These are phyloP conservation scores for Tapirus indicus DNA, from an alignment of 2,797 vertebrate species.

Conservation along the genomic window DNA sequence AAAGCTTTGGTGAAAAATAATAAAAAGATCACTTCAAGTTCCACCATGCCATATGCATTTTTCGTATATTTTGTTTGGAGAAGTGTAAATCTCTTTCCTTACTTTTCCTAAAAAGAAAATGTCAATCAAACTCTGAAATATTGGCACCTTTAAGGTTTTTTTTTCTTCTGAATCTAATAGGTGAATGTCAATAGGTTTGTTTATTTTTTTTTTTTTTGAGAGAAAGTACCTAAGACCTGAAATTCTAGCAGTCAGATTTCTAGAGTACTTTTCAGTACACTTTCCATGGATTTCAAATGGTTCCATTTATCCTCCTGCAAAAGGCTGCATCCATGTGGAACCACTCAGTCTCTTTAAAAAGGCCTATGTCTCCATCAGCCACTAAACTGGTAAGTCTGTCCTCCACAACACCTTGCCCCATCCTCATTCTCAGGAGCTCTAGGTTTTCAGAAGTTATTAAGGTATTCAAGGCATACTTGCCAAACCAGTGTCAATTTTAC, in stretches of 20 bases:
- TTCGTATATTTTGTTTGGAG: constrained; percentile 42
- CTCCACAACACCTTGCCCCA: background rate
- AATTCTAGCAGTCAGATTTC: background rate
- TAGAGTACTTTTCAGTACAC: background rate
- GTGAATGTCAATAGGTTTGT: background rate
- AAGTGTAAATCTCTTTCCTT: background rate
- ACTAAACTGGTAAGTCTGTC: background rate
- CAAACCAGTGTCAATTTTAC: background rate
- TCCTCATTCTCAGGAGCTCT: background rate
- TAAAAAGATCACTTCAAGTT: background rate
- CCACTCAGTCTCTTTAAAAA: background rate
- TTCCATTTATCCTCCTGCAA: background rate
- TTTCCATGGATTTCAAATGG: constrained; percentile 4
- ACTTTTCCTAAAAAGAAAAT: background rate
- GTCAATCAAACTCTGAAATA: background rate
- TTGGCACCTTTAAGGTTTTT: background rate
- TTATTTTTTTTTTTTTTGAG: background rate
- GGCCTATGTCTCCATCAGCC: background rate
- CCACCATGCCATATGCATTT: background rate
- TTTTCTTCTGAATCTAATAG: background rate
- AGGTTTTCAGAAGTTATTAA: background rate
- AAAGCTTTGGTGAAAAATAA: background rate
- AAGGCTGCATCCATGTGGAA: background rate
- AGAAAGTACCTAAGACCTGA: background rate
- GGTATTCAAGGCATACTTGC: background rate